Base-by-base conservation (phyloP, 2,888 invertebrate species). In the Cataglyphis altisquamis region DNA sequence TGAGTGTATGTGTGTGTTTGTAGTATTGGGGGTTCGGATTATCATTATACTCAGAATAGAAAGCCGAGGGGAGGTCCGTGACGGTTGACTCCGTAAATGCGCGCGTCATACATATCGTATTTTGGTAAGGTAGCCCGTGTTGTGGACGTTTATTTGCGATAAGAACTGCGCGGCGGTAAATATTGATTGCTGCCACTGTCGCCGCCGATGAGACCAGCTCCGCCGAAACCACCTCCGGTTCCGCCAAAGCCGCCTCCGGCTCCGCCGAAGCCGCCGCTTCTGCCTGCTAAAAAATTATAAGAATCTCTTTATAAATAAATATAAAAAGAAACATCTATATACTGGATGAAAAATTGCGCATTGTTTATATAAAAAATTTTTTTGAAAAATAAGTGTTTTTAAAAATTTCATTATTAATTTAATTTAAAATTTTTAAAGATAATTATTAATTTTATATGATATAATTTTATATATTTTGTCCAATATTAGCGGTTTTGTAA, bases 161-260 rank as follows among this genome's bases (percentile, higher is more conserved):
- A 94, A 91, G 87, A 91, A 87, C 87, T 89, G 85, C 91, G 92
- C 36, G 94, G 93, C 80, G 94, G 94, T 86, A 94, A 90, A 90
- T 94, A 94, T 91, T 94, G 94, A 93, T 94, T 94, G 86, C 88
- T 87, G 62, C 84, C 87, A 52, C 83, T 84, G 62, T 88, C 88
- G 55, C 81, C 84, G 60, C 83, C 84, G 83, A 48, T 15, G 48
- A 88, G 84, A 15, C 83, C 73, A 41, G 85, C 87, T 36, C 63
- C 36, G n/a, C 48, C 36, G 39, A 73, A 77, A 73, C 89, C 85
- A 52, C 84, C 85, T 85, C 32, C 32, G 32, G 32, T 0, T 32
- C 32, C 32, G 32, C 32, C 32, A 3, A 32, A 32, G 39, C 39
- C 10, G 45, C 84, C 86, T 85, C 72, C 72, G 5, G 29, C 45